Evolutionary conservation across 2,113 vertebrate genomes (phyloP), one percentile per base, ranked within the genome.

Genomic region (Pica pica): DNA sequence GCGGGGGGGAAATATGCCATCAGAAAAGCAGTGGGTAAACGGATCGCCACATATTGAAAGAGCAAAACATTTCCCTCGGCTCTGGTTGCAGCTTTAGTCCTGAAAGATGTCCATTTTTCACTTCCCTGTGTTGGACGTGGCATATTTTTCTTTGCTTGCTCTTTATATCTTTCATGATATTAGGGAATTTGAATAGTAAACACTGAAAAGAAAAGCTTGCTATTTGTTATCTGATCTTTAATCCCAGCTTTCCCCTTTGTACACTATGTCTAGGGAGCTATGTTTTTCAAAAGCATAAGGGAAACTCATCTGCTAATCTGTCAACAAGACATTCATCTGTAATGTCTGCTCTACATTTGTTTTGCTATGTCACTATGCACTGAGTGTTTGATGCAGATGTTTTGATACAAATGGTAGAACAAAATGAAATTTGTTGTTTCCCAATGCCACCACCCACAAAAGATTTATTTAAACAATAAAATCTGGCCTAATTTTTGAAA

Each of bases 251-350:
- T 93, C 33, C n/a, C 59, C 70, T 87, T 82, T 79, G 61, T 89
- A 64, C 73, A 28, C 69, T 78, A 70, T 81, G 91, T 69, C 71
- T 80, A 94, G 75, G 82, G 73, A 96, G 68, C 68, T 85, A 23
- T 93, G 71, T 85, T 96, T 95, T 97, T 93, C 39, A 87, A 96
- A 93, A 96, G 82, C 89, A 92, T 68, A 91, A 56, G 70, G 90
- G 69, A 96, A 89, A 65, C 41, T 97, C 87, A 92, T 89, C 95
- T 96, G 93, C 88, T 93, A 95, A 88, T 96, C 97, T 92, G 83
- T 97, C 95, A 94, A 93, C 90, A 87, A 94, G 87, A 59, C 87
- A 80, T 80, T 91, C 91, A 69, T 93, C 68, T 90, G 68, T 89
- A 84, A 87, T 78, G 93, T 89, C 80, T 93, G 60, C 83, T 90